Evolutionary conservation across 2,113 vertebrate species (phyloP), one percentile per base, ranked within the genome.

Genomic region (Eurystomus gularis): DNA sequence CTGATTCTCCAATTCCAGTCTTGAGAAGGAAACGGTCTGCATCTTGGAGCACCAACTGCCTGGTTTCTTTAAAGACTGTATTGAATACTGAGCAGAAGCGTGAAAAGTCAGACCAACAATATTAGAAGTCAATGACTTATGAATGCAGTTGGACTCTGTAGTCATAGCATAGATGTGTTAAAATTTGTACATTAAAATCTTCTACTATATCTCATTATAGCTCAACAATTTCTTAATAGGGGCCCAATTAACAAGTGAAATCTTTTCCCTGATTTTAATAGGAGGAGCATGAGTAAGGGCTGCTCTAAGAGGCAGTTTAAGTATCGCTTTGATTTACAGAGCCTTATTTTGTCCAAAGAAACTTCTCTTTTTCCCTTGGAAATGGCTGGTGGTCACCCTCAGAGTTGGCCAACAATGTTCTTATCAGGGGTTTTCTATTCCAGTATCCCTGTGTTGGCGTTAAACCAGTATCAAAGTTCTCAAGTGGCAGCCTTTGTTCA

Each of bases 381-480:
- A 93, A 91, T 86, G 90, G 80, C 51, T 78, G 92, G 84, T 66
- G 85, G 52, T 84, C 64, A 60, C 46, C 33, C 55, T 93, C 48
- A 84, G 93, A 87, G 66, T 55, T 94, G 60, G 39, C 86, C 93
- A 94, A 84, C 76, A 90, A 49, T 35, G 28, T 35, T 95, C 48
- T 93, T 97, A 86, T 46, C 31, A 16, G 69, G 58, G 40, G 72
- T 31, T 80, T 96, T 93, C 73, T n/a, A 9, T 97, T 96, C 89
- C 95, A 61, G 42, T 66, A 86, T 78, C 48, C 82, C 51, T 77
- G 64, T 61, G 82, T 91, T 73, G 55, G 66, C 93, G 85, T 94
- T 57, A 54, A 57, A 76, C 73, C 68, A 70, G 37, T 55, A 72
- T 91, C 83, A 70, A 87, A 93, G 90, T 65, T 96, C 88, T 79